Evolutionary conservation across 2,888 invertebrate genomes (phyloP), one percentile per base, ranked within the genome.

Genomic region (Mythimna albipuncta): DNA sequence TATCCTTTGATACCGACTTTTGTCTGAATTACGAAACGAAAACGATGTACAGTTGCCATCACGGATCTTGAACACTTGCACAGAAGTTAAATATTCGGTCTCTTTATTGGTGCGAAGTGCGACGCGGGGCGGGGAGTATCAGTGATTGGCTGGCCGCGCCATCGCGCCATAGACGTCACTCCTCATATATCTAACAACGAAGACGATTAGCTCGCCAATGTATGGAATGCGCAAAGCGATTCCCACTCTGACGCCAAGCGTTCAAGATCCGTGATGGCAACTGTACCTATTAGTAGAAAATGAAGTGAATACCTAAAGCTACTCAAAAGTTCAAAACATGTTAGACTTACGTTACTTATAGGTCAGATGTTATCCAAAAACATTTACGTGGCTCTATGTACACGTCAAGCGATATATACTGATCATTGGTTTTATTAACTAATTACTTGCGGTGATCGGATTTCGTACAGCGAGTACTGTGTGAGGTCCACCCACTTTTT

Each of bases 401-500:
- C 26, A 35, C 35, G 47, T 44, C n/a, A 61, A 61, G 59, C 5
- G 5, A 57, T 35, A 83, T 83, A 52, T 83, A 83, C 69, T 79
- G 75, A 86, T 88, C 82, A 85, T 79, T 82, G 78, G 68, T 69
- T 82, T 86, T 88, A 84, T 86, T 84, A 87, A 57, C 54, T 85
- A 87, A 79, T 79, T 82, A 79, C 79, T 82, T 79, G 87, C 75
- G 86, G 88, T 58, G 75, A 86, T 93, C 87, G 81, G 79, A 86
- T 93, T 90, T 89, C 92, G 74, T 84, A 77, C 78, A 79, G 78
- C 81, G 58, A 80, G 75, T 81, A 72, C 82, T 75, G 89, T 89
- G 92, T 91, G 91, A 84, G 91, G 92, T 91, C 91, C 77, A 71
- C 64, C 26, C 77, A 76, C 74, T 91, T 92, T 91, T 91, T 91